Evolutionary conservation across 2,797 vertebrate species (phyloP).

Genomic region (Melanotaenia trifasciata): DNA sequence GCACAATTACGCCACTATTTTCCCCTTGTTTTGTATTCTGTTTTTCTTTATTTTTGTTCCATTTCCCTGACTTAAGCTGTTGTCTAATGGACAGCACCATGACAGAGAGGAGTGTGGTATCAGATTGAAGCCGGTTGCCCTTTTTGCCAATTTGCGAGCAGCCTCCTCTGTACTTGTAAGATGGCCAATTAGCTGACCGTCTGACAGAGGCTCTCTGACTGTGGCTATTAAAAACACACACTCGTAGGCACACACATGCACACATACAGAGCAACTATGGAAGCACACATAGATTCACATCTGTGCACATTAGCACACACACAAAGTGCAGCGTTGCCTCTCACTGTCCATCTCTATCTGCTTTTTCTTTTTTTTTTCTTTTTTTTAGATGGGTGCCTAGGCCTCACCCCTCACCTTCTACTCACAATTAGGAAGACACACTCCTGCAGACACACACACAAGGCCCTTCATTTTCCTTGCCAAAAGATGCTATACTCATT

Average conservation of each 20-base stretch:
- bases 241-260: conserved; percentile 42
- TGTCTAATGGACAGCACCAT: conserved; percentile 84
- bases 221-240: conserved; percentile 83
- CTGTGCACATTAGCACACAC: conserved; percentile 26
- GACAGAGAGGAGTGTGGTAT: conserved; percentile 84
- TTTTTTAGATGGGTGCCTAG: conserved; percentile 54
- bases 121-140: conserved; percentile 85
- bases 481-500: conserved; percentile 61
- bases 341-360: conserved; percentile 72
- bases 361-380: conserved; percentile 55
- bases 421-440: conserved; percentile 69
- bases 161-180: conserved; percentile 86
- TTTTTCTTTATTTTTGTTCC: conserved; percentile 81
- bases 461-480: conserved; percentile 55
- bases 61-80: conserved; percentile 83
- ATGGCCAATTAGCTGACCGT: conserved; percentile 87
- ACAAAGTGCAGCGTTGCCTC: conserved; percentile 42
- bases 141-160: conserved; percentile 86
- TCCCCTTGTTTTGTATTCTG: conserved; percentile 78
- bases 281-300: conserved; percentile 32
- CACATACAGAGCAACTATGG: conserved; percentile 23
- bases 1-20: conserved; percentile 79
- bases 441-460: conserved; percentile 30
- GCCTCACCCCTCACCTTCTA: conserved; percentile 74
- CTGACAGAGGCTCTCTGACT: conserved; percentile 85